Percentiles rank a stretch among this genome's conserved stretches.
Conservation (phyloP, 2,797 vertebrate genomes). For the Monodelphis domestica region DNA sequence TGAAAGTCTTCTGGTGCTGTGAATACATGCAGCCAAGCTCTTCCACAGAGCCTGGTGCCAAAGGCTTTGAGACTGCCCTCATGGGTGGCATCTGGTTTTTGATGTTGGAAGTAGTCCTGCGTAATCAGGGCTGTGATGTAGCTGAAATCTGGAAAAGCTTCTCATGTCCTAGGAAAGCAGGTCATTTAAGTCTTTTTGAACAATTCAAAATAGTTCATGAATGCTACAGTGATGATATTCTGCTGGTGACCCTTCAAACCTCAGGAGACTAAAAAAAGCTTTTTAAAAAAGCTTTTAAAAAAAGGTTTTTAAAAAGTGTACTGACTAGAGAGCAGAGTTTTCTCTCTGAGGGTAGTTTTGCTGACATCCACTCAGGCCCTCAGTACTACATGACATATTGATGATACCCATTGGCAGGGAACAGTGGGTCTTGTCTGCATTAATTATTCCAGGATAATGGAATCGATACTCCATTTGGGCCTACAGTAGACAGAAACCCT, state of each 20-base stretch:
- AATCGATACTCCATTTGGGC: slow-evolving; percentile 49
- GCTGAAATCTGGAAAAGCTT: not conserved
- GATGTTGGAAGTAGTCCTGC: not conserved
- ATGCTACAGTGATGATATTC: not conserved
- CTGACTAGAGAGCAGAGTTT: not conserved
- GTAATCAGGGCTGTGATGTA: not conserved
- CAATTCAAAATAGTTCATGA: not conserved
- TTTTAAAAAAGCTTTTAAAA: no score
- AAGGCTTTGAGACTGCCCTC: not conserved
- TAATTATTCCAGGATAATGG: slow-evolving; percentile 52
- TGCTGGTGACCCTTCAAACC: not conserved
- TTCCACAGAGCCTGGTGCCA: not conserved
- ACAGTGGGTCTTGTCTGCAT: slow-evolving; percentile 46
- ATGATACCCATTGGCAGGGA: slow-evolving; percentile 2
- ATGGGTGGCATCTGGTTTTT: not conserved
- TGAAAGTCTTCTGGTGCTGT: not conserved
- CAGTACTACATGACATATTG: slow-evolving; percentile 28
- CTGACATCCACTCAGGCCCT: not conserved
- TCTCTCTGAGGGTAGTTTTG: not conserved
- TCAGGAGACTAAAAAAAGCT: not conserved
- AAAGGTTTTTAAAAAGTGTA: not conserved
- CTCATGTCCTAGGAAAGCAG: not conserved
- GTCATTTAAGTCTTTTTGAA: not conserved
- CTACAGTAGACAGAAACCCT: not conserved
- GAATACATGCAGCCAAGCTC: not conserved